Evolutionary conservation across 2,888 invertebrate species (phyloP), one percentile per base, ranked within the genome.

Genomic region (Caenorhabditis macrosperma): DNA sequence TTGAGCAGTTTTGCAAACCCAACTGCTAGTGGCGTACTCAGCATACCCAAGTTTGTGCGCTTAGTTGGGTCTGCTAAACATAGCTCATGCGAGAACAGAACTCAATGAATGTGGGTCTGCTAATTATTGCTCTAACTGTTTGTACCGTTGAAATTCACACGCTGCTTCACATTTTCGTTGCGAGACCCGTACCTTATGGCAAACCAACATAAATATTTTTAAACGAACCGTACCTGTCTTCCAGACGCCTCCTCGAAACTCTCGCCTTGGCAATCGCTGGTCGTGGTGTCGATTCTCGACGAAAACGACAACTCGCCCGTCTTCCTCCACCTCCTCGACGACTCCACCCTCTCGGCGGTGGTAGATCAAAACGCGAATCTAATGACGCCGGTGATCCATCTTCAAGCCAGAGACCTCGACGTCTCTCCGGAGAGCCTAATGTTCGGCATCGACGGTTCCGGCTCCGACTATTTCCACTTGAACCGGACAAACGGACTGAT

Each of bases 241-340:
- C 48, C 72, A 89, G 89, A 84, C 59, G 80, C 85, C 17, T 75
- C 84, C 48, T 77, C 84, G 20, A 88, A 81, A 57, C 81, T 89
- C 7, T 60, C 78, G 5, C n/a, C 80, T 5, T 86, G 82, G 71
- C 90, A 89, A 64, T 78, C 88, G 0, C 75, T 90, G 2, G 85
- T 89, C 4, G 82, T 88, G 4, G 82, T 89, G 5, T 71, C 79
- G 9, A 87, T 89, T 4, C 50, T 86, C 4, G 89, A 89, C 57
- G 85, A 85, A n/a, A 90, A 90, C 75, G 90, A 90, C 84, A 89
- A 90, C 44, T 48, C 83, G 4, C 90, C 90, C 0, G 35, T 50
- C 6, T 87, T 89, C 77, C 75, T 82, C 1, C 83, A 85, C 44
- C 64, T 87, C 9, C 83, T 76, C 26, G 28, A 66, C 2, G 84